Percentiles rank a stretch among this genome's conserved stretches.
These are phyloP conservation scores for Alethe diademata DNA, from an alignment of 2,113 vertebrate genomes.

Conservation along the genomic window DNA sequence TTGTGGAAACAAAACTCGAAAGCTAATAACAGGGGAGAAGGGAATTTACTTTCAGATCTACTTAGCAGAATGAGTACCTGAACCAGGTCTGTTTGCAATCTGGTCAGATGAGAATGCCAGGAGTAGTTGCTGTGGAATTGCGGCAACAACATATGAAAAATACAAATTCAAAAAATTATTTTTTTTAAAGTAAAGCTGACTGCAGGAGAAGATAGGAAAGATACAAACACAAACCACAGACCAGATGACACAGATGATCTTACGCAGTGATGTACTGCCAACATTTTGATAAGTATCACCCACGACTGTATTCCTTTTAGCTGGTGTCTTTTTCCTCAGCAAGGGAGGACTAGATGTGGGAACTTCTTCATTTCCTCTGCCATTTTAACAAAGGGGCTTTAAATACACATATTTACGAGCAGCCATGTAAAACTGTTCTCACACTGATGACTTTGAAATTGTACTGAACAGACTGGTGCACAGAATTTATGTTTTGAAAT, in stretches of 20 bases:
- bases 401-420: background rate
- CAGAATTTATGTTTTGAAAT: background rate
- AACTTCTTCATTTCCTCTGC: background rate
- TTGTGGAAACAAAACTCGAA: slow-evolving; percentile 54
- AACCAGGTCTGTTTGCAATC: background rate
- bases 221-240: background rate
- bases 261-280: background rate
- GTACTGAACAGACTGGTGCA: background rate
- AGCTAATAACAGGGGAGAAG: background rate
- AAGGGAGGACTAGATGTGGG: background rate
- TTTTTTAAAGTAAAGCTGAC: background rate
- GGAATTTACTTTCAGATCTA: background rate
- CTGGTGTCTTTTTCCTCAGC: background rate
- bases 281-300: background rate
- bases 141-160: background rate
- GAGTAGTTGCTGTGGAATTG: background rate
- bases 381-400: background rate
- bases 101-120: background rate
- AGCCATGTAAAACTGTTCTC: background rate
- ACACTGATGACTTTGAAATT: background rate
- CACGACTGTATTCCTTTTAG: background rate
- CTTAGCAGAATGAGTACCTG: slow-evolving; percentile 7
- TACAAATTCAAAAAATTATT: background rate
- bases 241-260: background rate
- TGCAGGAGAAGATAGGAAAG: background rate